Percentiles rank a stretch among this genome's conserved stretches.
Conservation (phyloP, 2,888 invertebrate species). For the Latrodectus elegans region DNA sequence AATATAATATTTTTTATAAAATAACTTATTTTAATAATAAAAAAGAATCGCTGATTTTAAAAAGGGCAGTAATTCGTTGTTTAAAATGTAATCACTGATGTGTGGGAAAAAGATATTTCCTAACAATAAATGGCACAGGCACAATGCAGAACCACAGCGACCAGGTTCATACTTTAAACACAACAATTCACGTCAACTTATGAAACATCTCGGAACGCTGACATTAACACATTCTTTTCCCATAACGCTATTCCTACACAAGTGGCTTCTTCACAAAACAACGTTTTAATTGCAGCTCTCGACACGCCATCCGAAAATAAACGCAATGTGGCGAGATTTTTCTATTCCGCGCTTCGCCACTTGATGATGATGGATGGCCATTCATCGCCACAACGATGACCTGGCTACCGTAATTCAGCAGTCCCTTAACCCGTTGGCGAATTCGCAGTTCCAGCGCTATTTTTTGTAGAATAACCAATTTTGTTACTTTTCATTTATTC, state of each 20-base stretch:
- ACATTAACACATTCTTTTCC: slow-evolving; percentile 1
- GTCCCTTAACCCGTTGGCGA: slow-evolving; percentile 6
- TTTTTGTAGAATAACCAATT: background rate
- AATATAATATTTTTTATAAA: no score
- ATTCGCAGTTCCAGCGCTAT: background rate
- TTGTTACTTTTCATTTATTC: no score
- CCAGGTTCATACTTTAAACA: no score
- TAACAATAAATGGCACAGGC: no score
- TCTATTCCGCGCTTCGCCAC: slow-evolving; percentile 9
- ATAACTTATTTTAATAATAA: no score
- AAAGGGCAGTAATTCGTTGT: no score
- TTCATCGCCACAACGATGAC: slow-evolving; percentile 33
- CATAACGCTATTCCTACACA: background rate
- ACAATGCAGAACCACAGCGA: no score
- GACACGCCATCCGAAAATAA: slow-evolving; percentile 20
- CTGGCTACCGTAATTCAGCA: slow-evolving; percentile 42
- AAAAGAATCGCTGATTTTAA: no score
- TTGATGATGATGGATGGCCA: slow-evolving; percentile 53
- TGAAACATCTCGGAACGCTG: background rate
- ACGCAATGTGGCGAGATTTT: slow-evolving; percentile 47
- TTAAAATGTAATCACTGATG: no score
- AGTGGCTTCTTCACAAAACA: background rate
- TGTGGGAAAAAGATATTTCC: no score
- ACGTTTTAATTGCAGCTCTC: slow-evolving; percentile 32
- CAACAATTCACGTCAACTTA: no score